These are phyloP conservation scores for Leptonema lineaticorne DNA, from an alignment of 1,140 invertebrate species.

Conservation along the genomic window DNA sequence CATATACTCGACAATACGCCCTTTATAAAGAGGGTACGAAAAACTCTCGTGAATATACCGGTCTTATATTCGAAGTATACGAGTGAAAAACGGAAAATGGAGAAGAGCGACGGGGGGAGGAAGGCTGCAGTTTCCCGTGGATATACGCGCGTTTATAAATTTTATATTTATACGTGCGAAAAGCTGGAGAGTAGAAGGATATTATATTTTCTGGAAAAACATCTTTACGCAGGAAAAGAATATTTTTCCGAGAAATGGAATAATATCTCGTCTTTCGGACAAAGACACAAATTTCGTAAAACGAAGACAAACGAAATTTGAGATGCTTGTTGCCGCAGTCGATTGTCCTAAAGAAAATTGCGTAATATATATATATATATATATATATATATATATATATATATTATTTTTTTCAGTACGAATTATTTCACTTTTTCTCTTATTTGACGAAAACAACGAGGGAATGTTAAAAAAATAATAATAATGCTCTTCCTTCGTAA, in stretches of 20 bases:
- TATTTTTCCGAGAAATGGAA: background rate
- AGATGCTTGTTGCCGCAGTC: background rate
- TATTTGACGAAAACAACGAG: too few species aligned
- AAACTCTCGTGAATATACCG: background rate
- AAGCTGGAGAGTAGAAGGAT: background rate
- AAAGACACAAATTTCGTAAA: background rate
- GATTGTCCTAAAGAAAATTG: background rate
- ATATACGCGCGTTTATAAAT: background rate
- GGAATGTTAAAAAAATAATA: too few species aligned
- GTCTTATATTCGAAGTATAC: too few species aligned
- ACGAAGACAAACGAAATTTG: conserved; percentile 9
- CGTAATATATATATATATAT: too few species aligned
- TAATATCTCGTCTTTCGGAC: background rate
- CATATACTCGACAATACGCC: conserved; percentile 2
- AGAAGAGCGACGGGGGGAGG: background rate
- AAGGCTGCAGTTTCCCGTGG: background rate
- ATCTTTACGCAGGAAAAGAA: background rate
- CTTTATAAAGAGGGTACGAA: background rate
- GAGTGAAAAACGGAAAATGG: too few species aligned
- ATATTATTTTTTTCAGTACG: too few species aligned
- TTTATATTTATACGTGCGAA: background rate
- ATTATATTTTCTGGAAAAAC: too few species aligned
- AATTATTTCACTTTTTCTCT: too few species aligned
- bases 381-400: too few species aligned
- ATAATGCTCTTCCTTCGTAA: too few species aligned